Conservation (phyloP, 2,888 invertebrate genomes). For the Thereva unica region DNA sequence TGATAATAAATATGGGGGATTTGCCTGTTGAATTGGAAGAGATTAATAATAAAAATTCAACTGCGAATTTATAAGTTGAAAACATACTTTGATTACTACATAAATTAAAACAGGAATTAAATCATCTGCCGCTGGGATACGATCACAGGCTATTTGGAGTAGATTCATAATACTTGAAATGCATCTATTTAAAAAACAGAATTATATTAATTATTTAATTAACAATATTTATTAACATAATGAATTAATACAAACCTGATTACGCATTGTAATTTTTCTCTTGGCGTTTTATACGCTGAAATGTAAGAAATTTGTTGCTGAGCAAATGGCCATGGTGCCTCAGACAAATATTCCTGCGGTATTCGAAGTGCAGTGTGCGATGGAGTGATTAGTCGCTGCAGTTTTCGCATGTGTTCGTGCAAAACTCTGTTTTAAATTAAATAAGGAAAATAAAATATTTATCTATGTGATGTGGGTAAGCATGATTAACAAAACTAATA, state of each 20-base stretch:
- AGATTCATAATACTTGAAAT: slow-evolving; percentile 93
- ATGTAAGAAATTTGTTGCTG: slow-evolving; percentile 87
- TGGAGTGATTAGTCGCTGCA: slow-evolving; percentile 75
- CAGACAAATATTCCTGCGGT: slow-evolving; percentile 81
- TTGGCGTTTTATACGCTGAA: slow-evolving; percentile 87
- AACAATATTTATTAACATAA: no score
- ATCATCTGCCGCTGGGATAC: slow-evolving; percentile 90
- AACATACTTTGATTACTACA: slow-evolving; percentile 85
- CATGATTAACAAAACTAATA: no score
- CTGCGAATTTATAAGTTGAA: neutral
- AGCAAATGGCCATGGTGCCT: slow-evolving; percentile 95
- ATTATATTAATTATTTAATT: neutral
- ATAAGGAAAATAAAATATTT: slow-evolving; percentile 1
- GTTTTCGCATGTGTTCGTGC: slow-evolving; percentile 84
- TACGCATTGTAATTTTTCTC: slow-evolving; percentile 71
- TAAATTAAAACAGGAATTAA: slow-evolving; percentile 95
- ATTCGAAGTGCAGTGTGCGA: slow-evolving; percentile 80
- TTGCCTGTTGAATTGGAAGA: slow-evolving; percentile 68
- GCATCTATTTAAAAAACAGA: slow-evolving; percentile 63
- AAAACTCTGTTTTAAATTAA: slow-evolving; percentile 66
- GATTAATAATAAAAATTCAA: slow-evolving; percentile 6
- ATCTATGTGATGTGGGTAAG: no score
- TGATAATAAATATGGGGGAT: slow-evolving; percentile 90
- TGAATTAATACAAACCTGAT: slow-evolving; percentile 50
- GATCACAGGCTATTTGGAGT: slow-evolving; percentile 79